phyloP scores from a whole-genome alignment of 2,888 invertebrate species.

The Rhagophthalmus giganteus region DNA sequence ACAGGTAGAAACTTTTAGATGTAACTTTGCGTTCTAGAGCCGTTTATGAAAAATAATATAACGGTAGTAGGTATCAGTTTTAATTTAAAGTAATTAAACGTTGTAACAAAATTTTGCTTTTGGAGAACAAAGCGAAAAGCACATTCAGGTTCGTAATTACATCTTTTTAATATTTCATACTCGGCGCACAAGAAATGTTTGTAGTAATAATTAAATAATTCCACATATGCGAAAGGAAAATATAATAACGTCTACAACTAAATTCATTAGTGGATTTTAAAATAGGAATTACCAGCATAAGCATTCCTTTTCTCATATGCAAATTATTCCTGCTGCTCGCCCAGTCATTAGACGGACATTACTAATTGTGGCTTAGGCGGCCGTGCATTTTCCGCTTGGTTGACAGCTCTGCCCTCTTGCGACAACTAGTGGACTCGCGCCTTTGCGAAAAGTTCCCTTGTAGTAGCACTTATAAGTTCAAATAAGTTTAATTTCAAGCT shows the following conservation, averaged over 20 bases:
- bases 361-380: constrained; percentile 36
- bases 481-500: constrained; percentile 6
- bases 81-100: constrained; percentile 5
- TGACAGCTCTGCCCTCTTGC: constrained; percentile 26
- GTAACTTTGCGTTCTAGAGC: too few species aligned
- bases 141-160: constrained; percentile 27
- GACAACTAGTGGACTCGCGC: constrained; percentile 10
- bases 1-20: too few species aligned
- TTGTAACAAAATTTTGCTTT: constrained; percentile 15
- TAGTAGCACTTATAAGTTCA: constrained; percentile 8
- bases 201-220: constrained; percentile 43
- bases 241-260: constrained; percentile 34
- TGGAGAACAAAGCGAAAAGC: constrained; percentile 21
- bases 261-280: constrained; percentile 42
- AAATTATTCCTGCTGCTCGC: constrained; percentile 31
- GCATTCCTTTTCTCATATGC: constrained; percentile 36
- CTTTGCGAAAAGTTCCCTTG: constrained; percentile 9
- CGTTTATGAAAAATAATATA: neutral
- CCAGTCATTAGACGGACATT: constrained; percentile 36
- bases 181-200: constrained; percentile 37
- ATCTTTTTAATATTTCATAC: constrained; percentile 37
- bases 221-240: constrained; percentile 35
- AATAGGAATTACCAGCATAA: constrained; percentile 37
- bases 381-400: constrained; percentile 35
- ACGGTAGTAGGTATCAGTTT: neutral